A percentile compares a stretch with the other conserved stretches of the same genome.
Conservation (phyloP, 2,888 invertebrate species). For the Calliscelio sp. region DNA sequence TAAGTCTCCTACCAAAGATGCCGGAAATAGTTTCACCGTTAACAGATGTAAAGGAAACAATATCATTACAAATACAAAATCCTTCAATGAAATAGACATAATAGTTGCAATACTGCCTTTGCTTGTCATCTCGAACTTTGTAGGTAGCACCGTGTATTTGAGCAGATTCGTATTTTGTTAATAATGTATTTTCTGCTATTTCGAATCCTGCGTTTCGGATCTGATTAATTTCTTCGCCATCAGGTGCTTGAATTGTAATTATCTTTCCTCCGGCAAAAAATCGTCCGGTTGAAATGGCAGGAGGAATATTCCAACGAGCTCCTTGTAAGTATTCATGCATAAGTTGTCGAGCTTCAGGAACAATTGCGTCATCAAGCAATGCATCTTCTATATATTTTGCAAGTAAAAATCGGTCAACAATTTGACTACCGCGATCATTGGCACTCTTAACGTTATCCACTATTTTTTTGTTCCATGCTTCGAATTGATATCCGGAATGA, state of each 20-base stretch:
- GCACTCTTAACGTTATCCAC: conserved; percentile 22
- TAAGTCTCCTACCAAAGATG: background rate
- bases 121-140: conserved; percentile 1
- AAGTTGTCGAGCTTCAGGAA: conserved; percentile 1
- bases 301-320: conserved; percentile 14
- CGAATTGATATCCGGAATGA: conserved; percentile 34
- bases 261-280: background rate
- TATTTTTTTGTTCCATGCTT: conserved; percentile 30
- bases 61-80: conserved; percentile 6
- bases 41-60: conserved; percentile 1
- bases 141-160: conserved; percentile 28
- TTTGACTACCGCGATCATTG: conserved; percentile 16
- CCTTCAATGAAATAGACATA: background rate
- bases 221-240: background rate
- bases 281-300: conserved; percentile 6
- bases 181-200: background rate
- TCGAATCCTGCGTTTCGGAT: background rate
- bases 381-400: conserved; percentile 18
- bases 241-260: background rate
- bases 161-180: conserved; percentile 12
- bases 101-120: conserved; percentile 21
- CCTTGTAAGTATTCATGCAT: background rate
- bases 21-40: background rate
- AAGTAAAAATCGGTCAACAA: conserved; percentile 28
- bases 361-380: background rate